Conservation (phyloP, 1,140 invertebrate genomes). For the Temnothorax longispinosus region DNA sequence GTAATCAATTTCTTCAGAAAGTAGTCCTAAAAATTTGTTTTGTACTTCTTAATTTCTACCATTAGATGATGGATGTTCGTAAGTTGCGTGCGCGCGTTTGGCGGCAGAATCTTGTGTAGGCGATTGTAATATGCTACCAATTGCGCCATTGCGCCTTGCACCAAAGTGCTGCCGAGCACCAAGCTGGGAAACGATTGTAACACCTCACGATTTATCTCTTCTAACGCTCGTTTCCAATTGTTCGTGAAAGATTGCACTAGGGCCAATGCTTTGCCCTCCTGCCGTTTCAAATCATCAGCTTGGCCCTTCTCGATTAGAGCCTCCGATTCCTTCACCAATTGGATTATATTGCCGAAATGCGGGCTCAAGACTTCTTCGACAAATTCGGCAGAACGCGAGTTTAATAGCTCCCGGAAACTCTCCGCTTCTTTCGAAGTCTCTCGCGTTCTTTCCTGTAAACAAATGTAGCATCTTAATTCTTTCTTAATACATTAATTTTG, state of each 20-base stretch:
- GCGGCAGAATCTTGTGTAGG: slow-evolving; percentile 97
- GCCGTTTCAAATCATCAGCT: slow-evolving; percentile 91
- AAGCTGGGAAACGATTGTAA: slow-evolving; percentile 98
- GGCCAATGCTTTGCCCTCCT: slow-evolving; percentile 93
- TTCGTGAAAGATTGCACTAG: slow-evolving; percentile 96
- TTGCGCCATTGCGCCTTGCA: slow-evolving; percentile 97
- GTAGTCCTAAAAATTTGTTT: slow-evolving; percentile 91
- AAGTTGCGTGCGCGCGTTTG: slow-evolving; percentile 94
- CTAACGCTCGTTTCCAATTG: slow-evolving; percentile 97
- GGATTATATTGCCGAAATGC: slow-evolving; percentile 98
- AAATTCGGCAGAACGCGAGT: slow-evolving; percentile 96
- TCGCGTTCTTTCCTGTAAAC: slow-evolving; percentile 92
- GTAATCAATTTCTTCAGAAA: not conserved
- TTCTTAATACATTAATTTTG: slow-evolving; percentile 3
- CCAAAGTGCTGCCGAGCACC: slow-evolving; percentile 96
- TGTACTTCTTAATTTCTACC: slow-evolving; percentile 99
- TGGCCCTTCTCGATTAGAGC: slow-evolving; percentile 93
- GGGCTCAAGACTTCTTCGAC: slow-evolving; percentile 98
- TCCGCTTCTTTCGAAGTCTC: slow-evolving; percentile 98
- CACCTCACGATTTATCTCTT: slow-evolving; percentile 97
- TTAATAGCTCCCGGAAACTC: slow-evolving; percentile 95
- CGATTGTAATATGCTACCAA: slow-evolving; percentile 99
- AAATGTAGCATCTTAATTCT: slow-evolving; percentile 50
- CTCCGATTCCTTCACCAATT: slow-evolving; percentile 98
- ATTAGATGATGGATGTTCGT: slow-evolving; percentile 99